Conservation (phyloP, 2,888 invertebrate species). For the Dioctria linearis region DNA sequence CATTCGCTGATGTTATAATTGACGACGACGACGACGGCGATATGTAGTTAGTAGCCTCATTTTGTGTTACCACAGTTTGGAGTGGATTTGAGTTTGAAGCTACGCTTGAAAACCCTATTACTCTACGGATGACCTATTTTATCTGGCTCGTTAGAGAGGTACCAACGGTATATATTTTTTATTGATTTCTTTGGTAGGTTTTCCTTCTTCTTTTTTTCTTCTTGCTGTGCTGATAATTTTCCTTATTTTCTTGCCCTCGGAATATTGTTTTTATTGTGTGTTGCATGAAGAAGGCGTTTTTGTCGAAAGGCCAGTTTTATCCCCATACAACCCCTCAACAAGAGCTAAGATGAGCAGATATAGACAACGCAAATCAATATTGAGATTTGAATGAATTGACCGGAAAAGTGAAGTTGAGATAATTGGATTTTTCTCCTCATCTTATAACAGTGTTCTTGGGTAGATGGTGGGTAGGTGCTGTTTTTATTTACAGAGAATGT, state of each 20-base stretch:
- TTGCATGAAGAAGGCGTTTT: not conserved
- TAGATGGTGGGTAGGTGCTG: too few species aligned
- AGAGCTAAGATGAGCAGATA: not conserved
- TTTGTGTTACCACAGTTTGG: conserved; percentile 17
- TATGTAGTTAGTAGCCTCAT: conserved; percentile 30
- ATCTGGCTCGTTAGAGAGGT: conserved; percentile 26
- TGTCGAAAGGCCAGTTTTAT: not conserved
- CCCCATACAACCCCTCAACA: too few species aligned
- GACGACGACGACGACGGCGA: not conserved
- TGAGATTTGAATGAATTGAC: conserved; percentile 29
- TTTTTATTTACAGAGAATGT: too few species aligned
- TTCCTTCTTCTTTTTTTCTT: not conserved
- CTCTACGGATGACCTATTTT: conserved; percentile 30
- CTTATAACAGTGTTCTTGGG: too few species aligned
- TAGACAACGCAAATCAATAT: conserved; percentile 3
- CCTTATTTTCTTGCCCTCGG: not conserved
- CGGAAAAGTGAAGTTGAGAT: conserved; percentile 15
- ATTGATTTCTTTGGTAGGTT: conserved; percentile 7
- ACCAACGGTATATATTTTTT: conserved; percentile 4
- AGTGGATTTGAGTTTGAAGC: not conserved
- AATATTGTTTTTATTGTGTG: not conserved
- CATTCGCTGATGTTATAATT: conserved; percentile 44
- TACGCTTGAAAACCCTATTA: conserved; percentile 41
- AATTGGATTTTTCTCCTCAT: conserved; percentile 18
- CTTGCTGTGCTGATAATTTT: not conserved